These are phyloP conservation scores for Nannobrachium achirus DNA, from an alignment of 2,113 vertebrate genomes.

Conservation along the genomic window DNA sequence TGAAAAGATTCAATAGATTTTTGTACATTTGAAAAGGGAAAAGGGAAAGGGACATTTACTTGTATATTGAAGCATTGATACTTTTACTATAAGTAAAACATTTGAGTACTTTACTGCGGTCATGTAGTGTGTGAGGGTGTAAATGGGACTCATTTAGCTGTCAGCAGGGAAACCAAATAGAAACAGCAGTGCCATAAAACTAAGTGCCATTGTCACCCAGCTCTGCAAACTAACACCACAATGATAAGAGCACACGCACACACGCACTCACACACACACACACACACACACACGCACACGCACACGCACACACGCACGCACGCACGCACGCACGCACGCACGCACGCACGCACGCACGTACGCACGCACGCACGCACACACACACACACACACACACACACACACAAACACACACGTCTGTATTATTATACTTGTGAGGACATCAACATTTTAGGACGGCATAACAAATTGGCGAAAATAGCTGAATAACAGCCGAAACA, in stretches of 20 bases:
- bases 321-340: conserved; percentile 8
- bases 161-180: conserved; percentile 64
- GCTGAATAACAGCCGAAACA: no score
- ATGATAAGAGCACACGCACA: conserved; percentile 41
- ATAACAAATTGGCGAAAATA: no score
- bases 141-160: conserved; percentile 60
- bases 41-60: no score
- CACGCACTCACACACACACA: not conserved
- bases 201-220: conserved; percentile 61
- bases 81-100: no score
- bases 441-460: no score
- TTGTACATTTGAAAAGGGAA: no score
- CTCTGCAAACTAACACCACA: conserved; percentile 66
- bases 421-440: no score
- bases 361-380: conserved; percentile 10
- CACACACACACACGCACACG: conserved; percentile 1
- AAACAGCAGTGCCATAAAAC: conserved; percentile 68
- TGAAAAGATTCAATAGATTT: no score
- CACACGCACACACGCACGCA: conserved; percentile 12
- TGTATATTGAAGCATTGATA: no score
- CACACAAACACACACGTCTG: no score
- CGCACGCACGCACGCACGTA: conserved; percentile 20
- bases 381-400: not conserved
- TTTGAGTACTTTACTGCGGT: no score
- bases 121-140: conserved; percentile 24